These are phyloP conservation scores for Popillia japonica DNA, from an alignment of 1,140 invertebrate species.

Conservation along the genomic window DNA sequence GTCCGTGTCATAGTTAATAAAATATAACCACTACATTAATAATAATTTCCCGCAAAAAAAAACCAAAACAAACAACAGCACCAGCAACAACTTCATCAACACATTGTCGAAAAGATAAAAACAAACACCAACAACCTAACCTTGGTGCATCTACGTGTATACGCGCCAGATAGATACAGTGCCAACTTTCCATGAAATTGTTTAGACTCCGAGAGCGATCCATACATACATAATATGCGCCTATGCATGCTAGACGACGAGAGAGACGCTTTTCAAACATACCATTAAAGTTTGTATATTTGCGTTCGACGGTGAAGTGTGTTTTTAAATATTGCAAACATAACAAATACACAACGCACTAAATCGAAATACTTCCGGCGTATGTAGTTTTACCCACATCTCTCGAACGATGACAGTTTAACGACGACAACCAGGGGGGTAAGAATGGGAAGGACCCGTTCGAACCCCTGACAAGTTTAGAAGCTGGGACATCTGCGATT, in stretches of 20 bases:
- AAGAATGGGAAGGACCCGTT: neutral
- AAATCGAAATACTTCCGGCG: constrained; percentile 13
- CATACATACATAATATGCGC: neutral
- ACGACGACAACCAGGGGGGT: neutral
- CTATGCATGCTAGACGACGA: neutral
- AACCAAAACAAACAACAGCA: no score
- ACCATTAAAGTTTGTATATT: constrained; percentile 34
- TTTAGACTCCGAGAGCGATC: no score
- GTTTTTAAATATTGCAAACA: constrained; percentile 44
- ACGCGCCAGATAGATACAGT: no score
- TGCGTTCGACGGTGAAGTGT: constrained; percentile 38
- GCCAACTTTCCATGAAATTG: no score
- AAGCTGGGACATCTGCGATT: constrained; percentile 14
- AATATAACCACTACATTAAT: no score
- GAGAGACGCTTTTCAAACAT: neutral
- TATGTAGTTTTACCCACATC: neutral
- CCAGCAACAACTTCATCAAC: no score
- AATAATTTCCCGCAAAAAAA: no score
- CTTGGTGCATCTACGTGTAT: no score
- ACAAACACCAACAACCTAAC: no score
- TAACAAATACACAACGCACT: constrained; percentile 36
- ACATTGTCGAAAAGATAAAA: no score
- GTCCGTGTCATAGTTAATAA: no score
- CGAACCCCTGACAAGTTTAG: neutral
- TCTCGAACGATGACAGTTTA: neutral